Conservation (phyloP, 2,113 vertebrate genomes). For the Motacilla alba region DNA sequence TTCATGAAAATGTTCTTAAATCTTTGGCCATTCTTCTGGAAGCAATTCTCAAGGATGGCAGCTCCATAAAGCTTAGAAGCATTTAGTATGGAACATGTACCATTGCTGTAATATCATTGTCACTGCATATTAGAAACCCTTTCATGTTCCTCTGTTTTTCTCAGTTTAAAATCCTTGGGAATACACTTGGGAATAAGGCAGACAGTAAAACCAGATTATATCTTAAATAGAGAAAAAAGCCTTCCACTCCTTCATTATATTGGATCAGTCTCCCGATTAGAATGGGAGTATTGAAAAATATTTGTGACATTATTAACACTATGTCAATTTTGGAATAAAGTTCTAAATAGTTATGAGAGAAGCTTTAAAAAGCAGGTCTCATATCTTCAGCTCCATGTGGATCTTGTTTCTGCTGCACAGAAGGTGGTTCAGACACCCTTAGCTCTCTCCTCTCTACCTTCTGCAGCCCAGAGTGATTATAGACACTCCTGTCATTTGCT, state of each 20-base stretch:
- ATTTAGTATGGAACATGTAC: not conserved
- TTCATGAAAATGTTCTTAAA: not conserved
- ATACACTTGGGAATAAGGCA: not conserved
- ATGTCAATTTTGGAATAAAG: not conserved
- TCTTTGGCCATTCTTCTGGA: not conserved
- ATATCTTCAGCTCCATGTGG: not conserved
- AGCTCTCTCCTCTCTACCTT: not conserved
- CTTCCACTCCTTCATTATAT: not conserved
- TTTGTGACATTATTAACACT: not conserved
- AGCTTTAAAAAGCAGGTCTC: not conserved
- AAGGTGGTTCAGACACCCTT: not conserved
- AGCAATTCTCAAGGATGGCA: not conserved
- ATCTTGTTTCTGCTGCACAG: not conserved
- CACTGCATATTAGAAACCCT: not conserved
- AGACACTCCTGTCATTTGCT: fast-evolving
- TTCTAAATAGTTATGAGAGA: not conserved
- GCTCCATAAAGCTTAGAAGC: not conserved
- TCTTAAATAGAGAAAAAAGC: not conserved
- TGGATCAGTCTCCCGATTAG: not conserved
- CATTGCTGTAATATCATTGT: not conserved
- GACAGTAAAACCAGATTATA: not conserved
- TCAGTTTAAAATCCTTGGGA: not conserved
- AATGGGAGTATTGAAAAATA: not conserved
- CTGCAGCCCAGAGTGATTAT: not conserved
- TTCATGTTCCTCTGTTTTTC: not conserved